Evolutionary conservation across 2,888 invertebrate species (phyloP).

Genomic region (Periphyllus acericola): DNA sequence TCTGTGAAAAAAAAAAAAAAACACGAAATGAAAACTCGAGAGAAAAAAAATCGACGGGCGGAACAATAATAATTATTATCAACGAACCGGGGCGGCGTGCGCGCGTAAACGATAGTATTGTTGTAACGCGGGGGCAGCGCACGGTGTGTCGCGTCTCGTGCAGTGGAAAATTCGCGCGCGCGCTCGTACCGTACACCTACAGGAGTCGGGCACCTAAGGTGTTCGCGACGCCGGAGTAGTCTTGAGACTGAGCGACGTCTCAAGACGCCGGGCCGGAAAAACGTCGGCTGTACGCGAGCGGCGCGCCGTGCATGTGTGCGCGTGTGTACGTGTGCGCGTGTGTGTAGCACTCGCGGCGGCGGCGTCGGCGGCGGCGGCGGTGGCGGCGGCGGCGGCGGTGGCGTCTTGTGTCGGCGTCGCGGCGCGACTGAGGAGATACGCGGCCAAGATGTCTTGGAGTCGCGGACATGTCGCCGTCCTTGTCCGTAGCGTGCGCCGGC

Average conservation of each 20-base stretch:
- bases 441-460: conserved; percentile 62
- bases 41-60: too few relatives aligned
- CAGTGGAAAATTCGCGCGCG: not conserved
- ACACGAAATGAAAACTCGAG: conserved; percentile 5
- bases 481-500: conserved; percentile 51
- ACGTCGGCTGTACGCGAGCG: conserved; percentile 48
- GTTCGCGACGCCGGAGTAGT: conserved; percentile 60
- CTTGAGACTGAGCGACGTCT: conserved; percentile 62
- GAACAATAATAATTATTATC: too few relatives aligned
- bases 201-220: conserved; percentile 58
- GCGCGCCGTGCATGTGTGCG: not conserved
- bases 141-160: not conserved
- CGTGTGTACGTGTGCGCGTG: conserved; percentile 9
- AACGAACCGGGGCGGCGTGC: not conserved
- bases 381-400: conserved; percentile 40
- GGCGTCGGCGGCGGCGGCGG: not conserved
- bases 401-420: conserved; percentile 62
- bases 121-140: too few relatives aligned
- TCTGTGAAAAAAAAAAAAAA: too few relatives aligned
- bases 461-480: conserved; percentile 61
- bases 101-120: too few relatives aligned
- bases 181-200: not conserved
- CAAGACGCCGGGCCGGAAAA: conserved; percentile 61
- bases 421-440: conserved; percentile 62
- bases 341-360: conserved; percentile 32